Conservation (phyloP, 2,888 invertebrate genomes). For the Lepidocyrtinus sp. region DNA sequence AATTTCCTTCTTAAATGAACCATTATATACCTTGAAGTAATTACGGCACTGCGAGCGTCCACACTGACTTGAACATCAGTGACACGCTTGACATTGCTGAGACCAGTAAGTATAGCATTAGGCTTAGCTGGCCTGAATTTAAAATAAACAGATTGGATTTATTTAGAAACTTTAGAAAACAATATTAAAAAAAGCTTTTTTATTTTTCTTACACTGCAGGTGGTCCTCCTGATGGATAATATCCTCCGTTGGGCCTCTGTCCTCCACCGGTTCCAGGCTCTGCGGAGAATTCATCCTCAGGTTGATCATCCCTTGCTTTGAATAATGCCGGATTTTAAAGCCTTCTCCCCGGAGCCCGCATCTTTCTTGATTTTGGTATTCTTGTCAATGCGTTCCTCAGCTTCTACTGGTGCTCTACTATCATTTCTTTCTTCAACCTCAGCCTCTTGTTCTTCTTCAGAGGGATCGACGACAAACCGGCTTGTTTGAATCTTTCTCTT, state of each 20-base stretch:
- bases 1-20: not conserved
- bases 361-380: conserved; percentile 33
- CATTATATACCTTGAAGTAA: conserved; percentile 65
- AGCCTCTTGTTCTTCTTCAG: conserved; percentile 25
- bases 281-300: conserved; percentile 51
- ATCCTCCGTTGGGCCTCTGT: conserved; percentile 66
- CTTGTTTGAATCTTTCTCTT: conserved; percentile 51
- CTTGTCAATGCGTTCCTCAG: conserved; percentile 31
- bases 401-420: conserved; percentile 35
- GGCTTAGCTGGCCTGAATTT: conserved; percentile 67
- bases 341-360: conserved; percentile 47
- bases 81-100: conserved; percentile 66
- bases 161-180: not conserved
- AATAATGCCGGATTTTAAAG: conserved; percentile 58
- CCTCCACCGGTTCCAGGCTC: conserved; percentile 66
- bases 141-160: not conserved
- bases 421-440: conserved; percentile 46
- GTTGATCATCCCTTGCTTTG: conserved; percentile 59
- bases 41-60: conserved; percentile 69
- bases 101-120: conserved; percentile 67
- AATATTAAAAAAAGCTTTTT: not conserved
- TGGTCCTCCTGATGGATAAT: conserved; percentile 69
- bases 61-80: conserved; percentile 68
- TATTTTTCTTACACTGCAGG: conserved; percentile 64
- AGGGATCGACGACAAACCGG: conserved; percentile 57